A percentile compares a stretch with the other conserved stretches of the same genome.
These are phyloP conservation scores for Marisa cornuarietis DNA, from an alignment of 1,140 invertebrate species.

Conservation along the genomic window DNA sequence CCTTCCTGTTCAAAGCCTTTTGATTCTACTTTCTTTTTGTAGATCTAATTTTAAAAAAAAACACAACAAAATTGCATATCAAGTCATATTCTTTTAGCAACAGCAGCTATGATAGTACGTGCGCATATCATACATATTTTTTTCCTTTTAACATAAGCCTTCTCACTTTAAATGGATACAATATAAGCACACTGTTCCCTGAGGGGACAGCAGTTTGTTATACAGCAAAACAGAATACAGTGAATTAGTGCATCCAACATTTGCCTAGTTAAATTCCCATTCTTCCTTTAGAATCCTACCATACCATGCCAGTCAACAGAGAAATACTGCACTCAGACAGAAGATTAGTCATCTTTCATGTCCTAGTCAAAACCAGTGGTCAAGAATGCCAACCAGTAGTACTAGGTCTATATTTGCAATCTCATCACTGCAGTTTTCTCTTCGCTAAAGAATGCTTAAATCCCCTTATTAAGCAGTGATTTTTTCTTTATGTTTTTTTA, in stretches of 20 bases:
- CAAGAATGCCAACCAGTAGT: constrained; percentile 26
- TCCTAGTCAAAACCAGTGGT: constrained; percentile 35
- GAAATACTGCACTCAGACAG: constrained; percentile 42
- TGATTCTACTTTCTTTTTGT: constrained; percentile 45
- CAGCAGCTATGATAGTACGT: too few relatives aligned
- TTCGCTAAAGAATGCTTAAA: background rate
- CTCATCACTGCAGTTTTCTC: constrained; percentile 34
- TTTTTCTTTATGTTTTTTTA: too few relatives aligned
- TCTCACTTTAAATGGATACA: too few relatives aligned
- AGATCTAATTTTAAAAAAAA: constrained; percentile 31
- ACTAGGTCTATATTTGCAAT: constrained; percentile 34
- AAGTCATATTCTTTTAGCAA: too few relatives aligned
- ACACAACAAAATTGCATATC: background rate
- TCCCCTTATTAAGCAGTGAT: background rate
- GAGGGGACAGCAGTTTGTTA: too few relatives aligned
- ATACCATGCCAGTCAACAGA: background rate
- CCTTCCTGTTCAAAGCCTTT: constrained; percentile 50
- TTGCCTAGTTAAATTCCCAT: too few relatives aligned
- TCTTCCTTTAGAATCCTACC: too few relatives aligned
- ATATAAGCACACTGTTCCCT: too few relatives aligned
- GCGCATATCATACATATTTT: too few relatives aligned
- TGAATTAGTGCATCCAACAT: too few relatives aligned
- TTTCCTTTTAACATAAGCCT: too few relatives aligned
- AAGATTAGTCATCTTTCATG: constrained; percentile 41
- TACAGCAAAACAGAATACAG: too few relatives aligned